These are phyloP conservation scores for Cantharis flavilabris DNA, from an alignment of 2,888 invertebrate species.

Conservation along the genomic window DNA sequence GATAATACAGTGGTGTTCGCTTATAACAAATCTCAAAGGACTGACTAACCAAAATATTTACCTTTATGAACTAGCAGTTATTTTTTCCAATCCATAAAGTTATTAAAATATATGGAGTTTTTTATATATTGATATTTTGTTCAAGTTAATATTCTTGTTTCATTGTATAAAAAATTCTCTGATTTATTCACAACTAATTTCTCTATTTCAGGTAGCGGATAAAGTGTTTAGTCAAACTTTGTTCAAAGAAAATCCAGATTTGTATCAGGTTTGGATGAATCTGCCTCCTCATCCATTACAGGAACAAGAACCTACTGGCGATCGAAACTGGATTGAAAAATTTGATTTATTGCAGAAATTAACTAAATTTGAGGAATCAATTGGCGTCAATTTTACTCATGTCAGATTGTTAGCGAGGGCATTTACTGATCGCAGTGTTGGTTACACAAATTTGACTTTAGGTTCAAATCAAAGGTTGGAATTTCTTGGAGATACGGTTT, in stretches of 20 bases:
- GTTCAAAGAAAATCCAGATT: conserved; percentile 68
- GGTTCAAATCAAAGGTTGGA: conserved; percentile 98
- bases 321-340: conserved; percentile 88
- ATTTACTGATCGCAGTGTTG: conserved; percentile 94
- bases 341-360: conserved; percentile 87
- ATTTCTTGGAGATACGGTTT: conserved; percentile 95
- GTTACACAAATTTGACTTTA: conserved; percentile 94
- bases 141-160: too few species aligned
- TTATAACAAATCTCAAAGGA: too few species aligned
- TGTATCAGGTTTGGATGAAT: conserved; percentile 83
- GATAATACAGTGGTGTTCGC: too few species aligned
- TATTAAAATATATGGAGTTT: too few species aligned
- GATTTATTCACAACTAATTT: too few species aligned
- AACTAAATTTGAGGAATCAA: conserved; percentile 84
- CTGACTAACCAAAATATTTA: too few species aligned
- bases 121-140: too few species aligned
- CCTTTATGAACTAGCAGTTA: too few species aligned
- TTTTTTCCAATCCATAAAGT: too few species aligned
- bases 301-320: conserved; percentile 92
- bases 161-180: too few species aligned
- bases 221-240: conserved; percentile 81
- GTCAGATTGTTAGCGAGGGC: conserved; percentile 88
- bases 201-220: conserved; percentile 69
- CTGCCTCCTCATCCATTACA: conserved; percentile 91
- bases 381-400: conserved; percentile 87